Evolutionary conservation across 2,888 invertebrate genomes (phyloP), one percentile per base, ranked within the genome.

Genomic region (Plutella xylostella): DNA sequence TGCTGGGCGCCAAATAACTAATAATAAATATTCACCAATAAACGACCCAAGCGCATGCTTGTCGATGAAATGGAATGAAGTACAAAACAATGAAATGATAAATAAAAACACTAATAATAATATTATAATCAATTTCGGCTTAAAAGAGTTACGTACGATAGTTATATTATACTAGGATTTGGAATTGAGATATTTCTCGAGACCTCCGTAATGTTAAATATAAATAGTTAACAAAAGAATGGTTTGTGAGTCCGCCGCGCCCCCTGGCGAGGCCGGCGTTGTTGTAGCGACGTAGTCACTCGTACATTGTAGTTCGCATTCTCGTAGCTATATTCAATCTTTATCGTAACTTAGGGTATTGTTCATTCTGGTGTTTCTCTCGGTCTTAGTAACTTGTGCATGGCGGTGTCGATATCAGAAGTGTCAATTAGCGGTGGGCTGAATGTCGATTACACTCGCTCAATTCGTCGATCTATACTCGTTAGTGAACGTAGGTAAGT

Each of bases 381-480:
- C 75, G 75, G 72, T 68, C 73, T 70, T 74, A 57, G 57, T 48
- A 63, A 63, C 71, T 65, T 64, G 62, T 67, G 66, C 72, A 70
- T 60, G 73, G 71, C 73, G 76, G 67, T 73, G 71, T 72, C 68
- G 71, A 74, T 76, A 76, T 74, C 72, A 72, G 72, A 74, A 17
- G 68, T 74, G 80, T 82, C 80, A 82, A 82, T 82, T 82, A 82
- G 66, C 61, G 57, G 58, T 46, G 56, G 51, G 59, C 54, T 52
- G 55, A 58, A 62, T 64, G 78, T 77, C 78, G 72, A 78, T 77
- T 76, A 73, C 70, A 73, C 72, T 69, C 72, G 80, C 80, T 82
- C 82, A 82, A 82, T 82, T 80, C 79, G 77, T 73, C 68, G 59
- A 55, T 65, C 68, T 56, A 64, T 61, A 68, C 70, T 63, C 70